Evolutionary conservation across 2,888 invertebrate genomes (phyloP), one percentile per base, ranked within the genome.

Genomic region (Caenorhabditis macrosperma): DNA sequence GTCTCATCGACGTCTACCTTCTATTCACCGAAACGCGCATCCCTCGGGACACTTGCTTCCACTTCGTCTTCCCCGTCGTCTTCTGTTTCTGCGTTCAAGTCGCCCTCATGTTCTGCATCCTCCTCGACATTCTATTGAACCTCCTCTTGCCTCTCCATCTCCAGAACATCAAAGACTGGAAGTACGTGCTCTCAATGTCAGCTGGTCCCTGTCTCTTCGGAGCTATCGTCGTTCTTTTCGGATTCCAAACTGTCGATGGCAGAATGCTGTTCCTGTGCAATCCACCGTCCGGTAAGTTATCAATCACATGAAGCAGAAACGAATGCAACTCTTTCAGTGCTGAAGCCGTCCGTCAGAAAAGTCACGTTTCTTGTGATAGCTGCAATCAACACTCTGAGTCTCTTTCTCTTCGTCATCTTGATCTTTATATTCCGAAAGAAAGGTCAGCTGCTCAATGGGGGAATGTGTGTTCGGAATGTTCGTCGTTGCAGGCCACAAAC

Each of bases 51-150:
- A 44, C 55, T 9, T 72, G 72, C 48, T 72, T 61, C 50, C 10
- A 64, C 35, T 30, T 38, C 17, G 57, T 60, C 5, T 41, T 66
- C n/a, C 48, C 52, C 6, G 33, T 4, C 5, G 17, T 57, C 41
- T 71, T 78, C 44, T 28, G 64, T 44, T 78, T 66, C 59, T 72
- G 63, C 20, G 38, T 72, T 15, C 69, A 76, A 20, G 54, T 63
- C 3, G 41, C 57, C 9, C 64, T 72, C 24, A 72, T 72, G 72
- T 33, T 72, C 7, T 63, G 55, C 50, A 72, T 72, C 9, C 57
- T 72, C 4, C 35, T 64, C 4, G 72, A 72, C 50, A 72, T 72
- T 10, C 57, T 72, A 3, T 26, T 64, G 1, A 64, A 72, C 20
- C 44, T 72, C 28, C 38, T 72, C 5, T 17, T 72, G 6, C 26